Conservation (phyloP, 2,113 vertebrate genomes). For the Lepisosteus osseus region DNA sequence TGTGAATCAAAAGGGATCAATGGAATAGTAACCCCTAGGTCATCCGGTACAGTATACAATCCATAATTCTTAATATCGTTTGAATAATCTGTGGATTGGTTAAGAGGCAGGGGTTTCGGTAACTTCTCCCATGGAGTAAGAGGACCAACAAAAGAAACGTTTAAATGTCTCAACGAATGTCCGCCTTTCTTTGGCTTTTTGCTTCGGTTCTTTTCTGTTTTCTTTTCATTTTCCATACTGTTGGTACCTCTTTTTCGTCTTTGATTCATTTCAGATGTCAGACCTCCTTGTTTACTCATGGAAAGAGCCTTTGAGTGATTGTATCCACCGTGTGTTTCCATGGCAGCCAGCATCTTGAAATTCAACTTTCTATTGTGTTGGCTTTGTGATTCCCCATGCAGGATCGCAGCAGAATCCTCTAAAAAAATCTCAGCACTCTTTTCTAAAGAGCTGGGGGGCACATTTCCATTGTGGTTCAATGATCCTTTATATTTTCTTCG, state of each 20-base stretch:
- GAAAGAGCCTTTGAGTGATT: constrained; percentile 51
- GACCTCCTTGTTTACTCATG: constrained; percentile 36
- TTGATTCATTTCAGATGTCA: constrained; percentile 35
- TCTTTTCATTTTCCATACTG: constrained; percentile 13
- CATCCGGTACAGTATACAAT: constrained; percentile 40
- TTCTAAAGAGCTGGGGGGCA: too few relatives aligned
- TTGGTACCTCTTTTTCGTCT: constrained; percentile 53
- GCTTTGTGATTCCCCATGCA: constrained; percentile 44
- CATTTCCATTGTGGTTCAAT: too few relatives aligned
- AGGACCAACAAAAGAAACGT: constrained; percentile 12
- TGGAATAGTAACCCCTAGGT: constrained; percentile 42
- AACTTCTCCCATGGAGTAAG: constrained; percentile 56
- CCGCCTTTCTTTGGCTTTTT: constrained; percentile 17
- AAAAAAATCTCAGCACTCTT: neutral
- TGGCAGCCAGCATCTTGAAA: constrained; percentile 36
- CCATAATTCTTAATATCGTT: constrained; percentile 36
- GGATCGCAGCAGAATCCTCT: constrained; percentile 36
- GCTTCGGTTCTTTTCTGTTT: constrained; percentile 25
- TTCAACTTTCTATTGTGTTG: constrained; percentile 59
- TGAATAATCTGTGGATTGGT: constrained; percentile 52
- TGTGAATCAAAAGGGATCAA: constrained; percentile 45
- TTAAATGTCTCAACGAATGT: constrained; percentile 20
- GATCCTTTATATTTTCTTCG: too few relatives aligned
- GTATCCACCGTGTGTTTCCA: constrained; percentile 61
- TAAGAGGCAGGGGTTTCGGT: constrained; percentile 67